Percentiles rank a stretch among this genome's conserved stretches.
These are phyloP conservation scores for Sparidentex hasta DNA, from an alignment of 2,797 vertebrate genomes.

Conservation along the genomic window DNA sequence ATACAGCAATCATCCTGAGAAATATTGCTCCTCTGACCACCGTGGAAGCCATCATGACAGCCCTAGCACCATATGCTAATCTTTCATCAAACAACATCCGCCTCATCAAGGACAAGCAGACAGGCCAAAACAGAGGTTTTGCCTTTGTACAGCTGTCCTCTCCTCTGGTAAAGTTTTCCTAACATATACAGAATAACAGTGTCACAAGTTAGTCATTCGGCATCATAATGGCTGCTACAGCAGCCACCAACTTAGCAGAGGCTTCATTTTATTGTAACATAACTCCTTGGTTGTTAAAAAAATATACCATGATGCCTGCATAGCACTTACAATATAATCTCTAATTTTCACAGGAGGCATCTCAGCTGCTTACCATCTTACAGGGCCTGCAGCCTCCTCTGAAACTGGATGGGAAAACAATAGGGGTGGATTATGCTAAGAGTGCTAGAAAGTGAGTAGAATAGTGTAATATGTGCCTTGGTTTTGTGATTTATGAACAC, in stretches of 20 bases:
- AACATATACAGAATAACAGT: not conserved
- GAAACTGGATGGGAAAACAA: conserved; percentile 98
- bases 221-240: not conserved
- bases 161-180: conserved; percentile 90
- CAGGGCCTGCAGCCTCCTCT: conserved; percentile 96
- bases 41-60: conserved; percentile 96
- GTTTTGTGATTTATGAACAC: not conserved
- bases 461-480: not conserved
- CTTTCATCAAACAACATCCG: conserved; percentile 96
- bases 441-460: conserved; percentile 96
- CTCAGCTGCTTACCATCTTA: conserved; percentile 96
- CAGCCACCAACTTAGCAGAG: not conserved
- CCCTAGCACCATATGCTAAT: conserved; percentile 95
- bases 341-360: conserved; percentile 90
- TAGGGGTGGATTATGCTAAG: conserved; percentile 99
- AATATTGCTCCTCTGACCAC: conserved; percentile 96
- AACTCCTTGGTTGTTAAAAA: not conserved
- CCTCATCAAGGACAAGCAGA: conserved; percentile 99
- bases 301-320: not conserved
- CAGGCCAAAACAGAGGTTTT: conserved; percentile 98
- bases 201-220: not conserved
- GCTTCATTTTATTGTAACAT: not conserved
- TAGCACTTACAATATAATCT: not conserved
- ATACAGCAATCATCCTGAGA: conserved; percentile 95
- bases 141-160: conserved; percentile 98